Percentiles rank a stretch among this genome's conserved stretches.
Evolutionary conservation across 2,113 vertebrate species (phyloP).

Genomic region (Labrus mixtus): DNA sequence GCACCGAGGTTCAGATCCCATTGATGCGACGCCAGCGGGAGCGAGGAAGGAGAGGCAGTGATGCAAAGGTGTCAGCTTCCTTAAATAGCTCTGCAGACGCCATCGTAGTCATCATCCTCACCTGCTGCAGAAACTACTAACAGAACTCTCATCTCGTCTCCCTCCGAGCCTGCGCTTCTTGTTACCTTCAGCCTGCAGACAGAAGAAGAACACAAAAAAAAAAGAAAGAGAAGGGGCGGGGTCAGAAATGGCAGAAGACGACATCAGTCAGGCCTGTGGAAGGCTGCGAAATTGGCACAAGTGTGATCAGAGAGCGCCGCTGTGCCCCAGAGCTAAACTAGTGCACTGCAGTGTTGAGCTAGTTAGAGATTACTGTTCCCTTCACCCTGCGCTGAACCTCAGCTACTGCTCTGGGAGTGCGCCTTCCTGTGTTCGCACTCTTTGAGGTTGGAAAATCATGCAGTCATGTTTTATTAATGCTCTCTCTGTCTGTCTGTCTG

Average conservation of each 20-base stretch:
- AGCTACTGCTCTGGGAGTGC: conserved; percentile 68
- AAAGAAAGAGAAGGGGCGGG: not conserved
- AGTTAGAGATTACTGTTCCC: conserved; percentile 76
- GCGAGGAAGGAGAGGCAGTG: conserved; percentile 15
- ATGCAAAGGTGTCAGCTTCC: conserved; percentile 48
- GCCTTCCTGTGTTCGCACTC: conserved; percentile 78
- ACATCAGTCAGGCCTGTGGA: conserved; percentile 31
- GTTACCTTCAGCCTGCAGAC: conserved; percentile 50
- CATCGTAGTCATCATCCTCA: conserved; percentile 33
- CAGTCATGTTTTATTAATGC: conserved; percentile 86
- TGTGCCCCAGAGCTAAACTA: conserved; percentile 62
- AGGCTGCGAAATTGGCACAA: conserved; percentile 31
- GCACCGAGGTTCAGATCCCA: conserved; percentile 7
- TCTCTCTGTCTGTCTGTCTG: conserved; percentile 52
- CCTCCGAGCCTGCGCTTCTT: not conserved
- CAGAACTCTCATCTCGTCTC: conserved; percentile 12
- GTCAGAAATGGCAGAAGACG: conserved; percentile 20
- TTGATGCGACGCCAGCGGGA: conserved; percentile 24
- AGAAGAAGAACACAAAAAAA: conserved; percentile 30
- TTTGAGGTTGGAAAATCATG: conserved; percentile 83
- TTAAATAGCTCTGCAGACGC: conserved; percentile 51
- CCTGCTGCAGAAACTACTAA: conserved; percentile 37
- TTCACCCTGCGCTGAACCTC: conserved; percentile 83
- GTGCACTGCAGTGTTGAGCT: conserved; percentile 66
- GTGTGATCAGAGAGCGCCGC: conserved; percentile 59